phyloP scores from a whole-genome alignment of 2,113 vertebrate genomes.

The Silurus meridionalis region DNA sequence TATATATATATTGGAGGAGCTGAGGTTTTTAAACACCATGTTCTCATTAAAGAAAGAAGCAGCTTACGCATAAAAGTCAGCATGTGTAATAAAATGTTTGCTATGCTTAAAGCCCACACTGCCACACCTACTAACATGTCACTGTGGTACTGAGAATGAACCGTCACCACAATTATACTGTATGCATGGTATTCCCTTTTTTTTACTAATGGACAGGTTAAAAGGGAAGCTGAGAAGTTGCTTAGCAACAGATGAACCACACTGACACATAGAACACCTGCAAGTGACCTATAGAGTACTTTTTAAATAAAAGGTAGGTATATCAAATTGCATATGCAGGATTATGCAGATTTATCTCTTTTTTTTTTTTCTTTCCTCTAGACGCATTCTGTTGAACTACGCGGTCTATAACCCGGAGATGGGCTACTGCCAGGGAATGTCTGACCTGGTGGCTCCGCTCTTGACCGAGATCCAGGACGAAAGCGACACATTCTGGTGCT shows the following conservation, averaged over 20 bases:
- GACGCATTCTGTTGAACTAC: constrained; percentile 93
- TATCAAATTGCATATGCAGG: background rate
- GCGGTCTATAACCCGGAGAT: constrained; percentile 87
- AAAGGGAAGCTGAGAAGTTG: background rate
- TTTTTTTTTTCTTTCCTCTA: constrained; percentile 55
- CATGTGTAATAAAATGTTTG: background rate
- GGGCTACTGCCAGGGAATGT: constrained; percentile 98
- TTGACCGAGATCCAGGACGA: constrained; percentile 93
- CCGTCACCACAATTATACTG: background rate
- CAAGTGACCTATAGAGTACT: background rate
- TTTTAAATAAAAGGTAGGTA: background rate
- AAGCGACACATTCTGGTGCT: constrained; percentile 98
- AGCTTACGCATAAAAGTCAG: background rate
- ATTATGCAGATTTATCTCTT: background rate
- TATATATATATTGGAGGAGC: background rate
- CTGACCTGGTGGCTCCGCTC: constrained; percentile 92
- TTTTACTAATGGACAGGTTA: background rate
- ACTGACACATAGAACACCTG: background rate
- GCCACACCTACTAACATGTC: background rate
- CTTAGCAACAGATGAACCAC: constrained; percentile 12
- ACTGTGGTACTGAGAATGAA: background rate
- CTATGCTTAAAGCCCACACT: background rate
- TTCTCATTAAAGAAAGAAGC: background rate
- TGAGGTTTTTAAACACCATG: background rate
- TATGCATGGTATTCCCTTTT: background rate